Evolutionary conservation across 2,113 vertebrate genomes (phyloP).

Genomic region (Macroglossus sobrinus): DNA sequence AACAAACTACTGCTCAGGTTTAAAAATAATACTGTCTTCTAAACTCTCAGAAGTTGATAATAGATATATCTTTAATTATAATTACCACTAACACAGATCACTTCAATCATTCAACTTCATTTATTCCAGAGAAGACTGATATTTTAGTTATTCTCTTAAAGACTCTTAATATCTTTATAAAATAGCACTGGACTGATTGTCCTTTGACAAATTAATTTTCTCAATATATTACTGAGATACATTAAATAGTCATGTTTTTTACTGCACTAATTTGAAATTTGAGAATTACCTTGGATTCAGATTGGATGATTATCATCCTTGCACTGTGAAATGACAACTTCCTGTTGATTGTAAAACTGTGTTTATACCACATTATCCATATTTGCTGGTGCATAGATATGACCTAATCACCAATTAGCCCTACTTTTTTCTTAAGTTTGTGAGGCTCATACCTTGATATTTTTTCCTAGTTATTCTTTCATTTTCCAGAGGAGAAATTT

Average conservation of each 20-base stretch:
- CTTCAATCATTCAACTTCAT: not conserved
- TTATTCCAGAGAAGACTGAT: not conserved
- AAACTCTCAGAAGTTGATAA: not conserved
- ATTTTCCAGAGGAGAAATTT: constrained; percentile 31
- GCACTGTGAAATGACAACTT: not conserved
- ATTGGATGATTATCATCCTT: not conserved
- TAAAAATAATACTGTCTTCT: not conserved
- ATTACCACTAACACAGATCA: not conserved
- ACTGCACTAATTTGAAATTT: not conserved
- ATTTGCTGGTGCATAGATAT: not conserved
- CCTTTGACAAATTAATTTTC: not conserved
- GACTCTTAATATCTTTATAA: not conserved
- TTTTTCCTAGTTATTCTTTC: constrained; percentile 23
- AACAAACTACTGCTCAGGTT: not conserved
- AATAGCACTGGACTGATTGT: not conserved
- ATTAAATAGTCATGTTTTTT: not conserved
- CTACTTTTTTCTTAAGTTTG: not conserved
- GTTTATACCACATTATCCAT: not conserved
- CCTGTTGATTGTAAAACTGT: not conserved
- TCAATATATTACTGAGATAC: not conserved
- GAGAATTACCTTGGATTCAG: not conserved
- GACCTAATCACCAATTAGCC: not conserved
- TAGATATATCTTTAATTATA: not conserved
- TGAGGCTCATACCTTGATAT: not conserved
- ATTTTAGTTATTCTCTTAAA: not conserved